These are phyloP conservation scores for Clarias platycephalus DNA, from an alignment of 2,797 vertebrate genomes.

Conservation along the genomic window DNA sequence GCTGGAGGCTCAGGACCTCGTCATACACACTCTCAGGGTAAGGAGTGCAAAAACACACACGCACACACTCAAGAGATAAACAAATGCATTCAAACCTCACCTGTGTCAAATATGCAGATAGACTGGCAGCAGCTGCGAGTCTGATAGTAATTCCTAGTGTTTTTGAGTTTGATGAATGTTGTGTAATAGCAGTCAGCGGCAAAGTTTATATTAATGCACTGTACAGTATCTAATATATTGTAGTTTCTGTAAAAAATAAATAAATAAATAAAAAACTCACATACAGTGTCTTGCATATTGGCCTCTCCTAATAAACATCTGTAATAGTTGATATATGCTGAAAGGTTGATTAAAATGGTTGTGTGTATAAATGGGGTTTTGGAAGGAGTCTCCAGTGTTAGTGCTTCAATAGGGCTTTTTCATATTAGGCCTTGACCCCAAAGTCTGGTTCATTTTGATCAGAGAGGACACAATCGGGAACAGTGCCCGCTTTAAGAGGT, in stretches of 20 bases:
- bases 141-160: not conserved
- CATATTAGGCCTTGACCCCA: too few species aligned
- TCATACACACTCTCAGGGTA: conserved; percentile 96
- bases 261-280: not conserved
- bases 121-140: not conserved
- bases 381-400: not conserved
- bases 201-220: not conserved
- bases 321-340: not conserved
- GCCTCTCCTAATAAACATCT: not conserved
- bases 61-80: conserved; percentile 20
- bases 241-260: not conserved
- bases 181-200: not conserved
- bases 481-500: too few species aligned
- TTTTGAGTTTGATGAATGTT: not conserved
- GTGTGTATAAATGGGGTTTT: too few species aligned
- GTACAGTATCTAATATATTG: not conserved
- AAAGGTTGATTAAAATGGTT: not conserved
- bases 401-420: not conserved
- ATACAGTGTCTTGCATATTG: not conserved
- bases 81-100: not conserved
- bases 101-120: not conserved
- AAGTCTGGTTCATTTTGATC: too few species aligned
- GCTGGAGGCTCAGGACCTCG: conserved; percentile 94
- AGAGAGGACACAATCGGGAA: too few species aligned
- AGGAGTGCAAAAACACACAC: conserved; percentile 49